phyloP scores from a whole-genome alignment of 2,797 vertebrate species.

The Cyprinodon diabolis region DNA sequence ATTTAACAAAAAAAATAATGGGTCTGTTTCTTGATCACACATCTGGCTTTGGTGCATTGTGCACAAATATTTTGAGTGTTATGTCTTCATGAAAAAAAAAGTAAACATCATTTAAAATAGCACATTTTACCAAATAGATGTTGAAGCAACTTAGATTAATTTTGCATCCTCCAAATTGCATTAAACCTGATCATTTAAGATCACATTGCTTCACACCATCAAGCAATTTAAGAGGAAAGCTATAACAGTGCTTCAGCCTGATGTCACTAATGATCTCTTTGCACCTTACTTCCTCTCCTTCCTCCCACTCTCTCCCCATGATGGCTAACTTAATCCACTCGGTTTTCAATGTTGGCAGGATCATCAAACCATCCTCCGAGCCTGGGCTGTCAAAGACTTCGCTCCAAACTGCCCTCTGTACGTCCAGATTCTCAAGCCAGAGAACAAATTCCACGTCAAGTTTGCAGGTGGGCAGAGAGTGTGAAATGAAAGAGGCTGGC shows the following conservation, averaged over 20 bases:
- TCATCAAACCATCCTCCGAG: constrained; percentile 87
- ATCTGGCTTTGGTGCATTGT: not conserved
- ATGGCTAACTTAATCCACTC: constrained; percentile 29
- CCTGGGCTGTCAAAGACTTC: constrained; percentile 88
- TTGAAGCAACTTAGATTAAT: not conserved
- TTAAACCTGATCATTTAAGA: constrained; percentile 23
- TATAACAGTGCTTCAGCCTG: constrained; percentile 34
- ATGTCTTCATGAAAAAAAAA: no score
- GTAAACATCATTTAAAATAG: not conserved
- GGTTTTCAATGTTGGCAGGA: constrained; percentile 72
- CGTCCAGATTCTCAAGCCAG: constrained; percentile 87
- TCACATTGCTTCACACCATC: constrained; percentile 28
- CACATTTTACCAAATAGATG: not conserved
- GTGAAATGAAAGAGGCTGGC: constrained; percentile 26
- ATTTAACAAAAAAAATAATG: not conserved
- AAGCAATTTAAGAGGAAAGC: constrained; percentile 47
- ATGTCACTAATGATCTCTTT: constrained; percentile 46
- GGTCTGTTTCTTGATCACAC: not conserved
- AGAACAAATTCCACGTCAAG: constrained; percentile 89
- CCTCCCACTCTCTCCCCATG: constrained; percentile 5
- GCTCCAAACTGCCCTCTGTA: constrained; percentile 87
- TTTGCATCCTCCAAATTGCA: constrained; percentile 3
- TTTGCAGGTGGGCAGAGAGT: constrained; percentile 82
- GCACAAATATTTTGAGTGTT: not conserved
- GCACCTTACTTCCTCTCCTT: constrained; percentile 20